Evolutionary conservation across 2,113 vertebrate species (phyloP), one percentile per base, ranked within the genome.

Genomic region (Lethenteron camtschaticum): DNA sequence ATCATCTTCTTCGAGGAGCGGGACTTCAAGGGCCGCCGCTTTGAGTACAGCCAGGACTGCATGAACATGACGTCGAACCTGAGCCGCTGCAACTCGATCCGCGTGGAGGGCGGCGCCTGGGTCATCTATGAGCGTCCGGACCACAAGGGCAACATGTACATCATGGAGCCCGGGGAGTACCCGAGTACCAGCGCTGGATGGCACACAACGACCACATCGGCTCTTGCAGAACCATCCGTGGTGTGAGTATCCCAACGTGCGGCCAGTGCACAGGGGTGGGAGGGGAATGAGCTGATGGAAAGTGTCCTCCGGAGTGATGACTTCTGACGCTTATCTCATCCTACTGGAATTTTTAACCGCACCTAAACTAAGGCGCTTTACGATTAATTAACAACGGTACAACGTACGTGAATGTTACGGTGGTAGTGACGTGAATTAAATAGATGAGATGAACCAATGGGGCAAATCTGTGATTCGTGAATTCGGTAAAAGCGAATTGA

Each of bases 51-150:
- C 0, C 84, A 87, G 69, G 85, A 83, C 80, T 89, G 87, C 20
- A 81, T 85, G 78, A 90, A 83, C 82, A 88, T 95, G 80, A 88
- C 89, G 80, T 87, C 88, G 41, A 89, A 92, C 75, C 82, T 85
- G 84, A 88, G 86, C 79, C 77, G 83, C 1, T 86, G 89, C 72
- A 92, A 89, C 80, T 91, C 89, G 56, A 84, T 94, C 80, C 81
- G 82, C 0, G 86, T 90, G 73, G 85, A 87, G 79, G 89, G 86
- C 0, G 83, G 85, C 0, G 86, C 88, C 2, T 96, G 87, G 86
- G 81, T 88, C 78, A 90, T 88, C 79, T 95, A 79, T 0, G 81
- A 86, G 71, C 88, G 87, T 73, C 83, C 87, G 0, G 81, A 89
- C 78, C 90, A 89, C 72, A 83, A 79, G 74, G 88, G 87, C 56